phyloP scores from a whole-genome alignment of 1,140 invertebrate species.

The Mesaphorura yosii region DNA sequence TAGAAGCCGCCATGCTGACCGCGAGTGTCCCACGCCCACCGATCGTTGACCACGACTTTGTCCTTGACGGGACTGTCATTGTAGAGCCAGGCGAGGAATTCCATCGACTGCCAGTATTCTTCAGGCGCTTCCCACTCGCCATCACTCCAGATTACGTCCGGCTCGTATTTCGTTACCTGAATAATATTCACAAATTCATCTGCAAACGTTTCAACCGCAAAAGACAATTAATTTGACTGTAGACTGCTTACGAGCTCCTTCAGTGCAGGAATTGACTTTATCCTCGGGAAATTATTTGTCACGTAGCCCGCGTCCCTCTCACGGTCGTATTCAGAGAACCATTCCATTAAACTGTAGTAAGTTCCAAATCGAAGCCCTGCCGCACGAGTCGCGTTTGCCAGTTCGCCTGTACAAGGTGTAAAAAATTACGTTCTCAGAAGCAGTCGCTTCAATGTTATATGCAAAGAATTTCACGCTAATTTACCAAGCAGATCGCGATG shows the following conservation, averaged over 20 bases:
- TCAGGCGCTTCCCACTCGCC: constrained; percentile 37
- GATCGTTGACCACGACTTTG: constrained; percentile 45
- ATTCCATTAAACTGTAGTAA: constrained; percentile 44
- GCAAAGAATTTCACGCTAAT: constrained; percentile 13
- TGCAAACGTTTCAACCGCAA: too few relatives aligned
- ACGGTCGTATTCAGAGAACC: constrained; percentile 38
- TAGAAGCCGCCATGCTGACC: constrained; percentile 46
- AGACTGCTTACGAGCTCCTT: constrained; percentile 34
- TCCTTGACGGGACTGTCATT: constrained; percentile 31
- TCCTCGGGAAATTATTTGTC: constrained; percentile 34
- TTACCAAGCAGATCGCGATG: constrained; percentile 63
- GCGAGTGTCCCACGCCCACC: constrained; percentile 41
- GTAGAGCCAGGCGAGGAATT: neutral
- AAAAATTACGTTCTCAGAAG: neutral
- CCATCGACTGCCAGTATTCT: constrained; percentile 37
- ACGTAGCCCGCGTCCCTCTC: constrained; percentile 33
- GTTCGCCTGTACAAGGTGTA: neutral
- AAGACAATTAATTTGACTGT: neutral
- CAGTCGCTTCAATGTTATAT: too few relatives aligned
- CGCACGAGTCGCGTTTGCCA: constrained; percentile 33
- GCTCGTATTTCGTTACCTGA: constrained; percentile 38
- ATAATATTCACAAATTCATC: neutral
- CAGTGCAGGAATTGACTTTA: constrained; percentile 33
- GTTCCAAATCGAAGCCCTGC: constrained; percentile 39
- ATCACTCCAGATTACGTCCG: constrained; percentile 50